These are phyloP conservation scores for Fabriciana adippe DNA, from an alignment of 2,888 invertebrate species.

Conservation along the genomic window DNA sequence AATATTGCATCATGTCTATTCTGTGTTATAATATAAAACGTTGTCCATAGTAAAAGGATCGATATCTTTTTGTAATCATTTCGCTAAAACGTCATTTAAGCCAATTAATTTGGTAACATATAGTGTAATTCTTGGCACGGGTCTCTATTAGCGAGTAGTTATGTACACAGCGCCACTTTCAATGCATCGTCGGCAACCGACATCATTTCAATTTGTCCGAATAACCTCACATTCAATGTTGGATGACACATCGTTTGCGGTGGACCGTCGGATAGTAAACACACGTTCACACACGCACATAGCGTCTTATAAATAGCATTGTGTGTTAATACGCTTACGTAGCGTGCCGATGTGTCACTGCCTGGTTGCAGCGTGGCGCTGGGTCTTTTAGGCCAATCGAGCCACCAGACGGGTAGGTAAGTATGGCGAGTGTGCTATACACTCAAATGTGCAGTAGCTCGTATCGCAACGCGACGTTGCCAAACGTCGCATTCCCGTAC, in stretches of 20 bases:
- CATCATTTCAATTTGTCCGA: constrained; percentile 63
- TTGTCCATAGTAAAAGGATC: constrained; percentile 17
- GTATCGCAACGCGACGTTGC: constrained; percentile 64
- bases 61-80: constrained; percentile 23
- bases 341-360: constrained; percentile 72
- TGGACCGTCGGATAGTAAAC: constrained; percentile 75
- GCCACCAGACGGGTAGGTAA: constrained; percentile 60
- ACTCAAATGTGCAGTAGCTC: constrained; percentile 58
- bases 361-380: constrained; percentile 53
- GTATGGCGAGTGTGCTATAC: constrained; percentile 49
- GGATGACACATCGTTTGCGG: constrained; percentile 76
- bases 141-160: constrained; percentile 32
- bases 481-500: constrained; percentile 57
- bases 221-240: constrained; percentile 69
- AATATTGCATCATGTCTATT: not conserved
- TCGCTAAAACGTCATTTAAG: constrained; percentile 30
- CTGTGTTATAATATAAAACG: not conserved
- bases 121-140: constrained; percentile 55
- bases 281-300: constrained; percentile 70
- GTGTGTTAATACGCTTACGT: constrained; percentile 75
- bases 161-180: constrained; percentile 37
- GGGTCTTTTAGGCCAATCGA: constrained; percentile 48
- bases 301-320: constrained; percentile 74
- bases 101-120: constrained; percentile 41
- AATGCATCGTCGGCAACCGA: constrained; percentile 41